Evolutionary conservation across 2,113 vertebrate genomes (phyloP).

Genomic region (Leuciscus idus): DNA sequence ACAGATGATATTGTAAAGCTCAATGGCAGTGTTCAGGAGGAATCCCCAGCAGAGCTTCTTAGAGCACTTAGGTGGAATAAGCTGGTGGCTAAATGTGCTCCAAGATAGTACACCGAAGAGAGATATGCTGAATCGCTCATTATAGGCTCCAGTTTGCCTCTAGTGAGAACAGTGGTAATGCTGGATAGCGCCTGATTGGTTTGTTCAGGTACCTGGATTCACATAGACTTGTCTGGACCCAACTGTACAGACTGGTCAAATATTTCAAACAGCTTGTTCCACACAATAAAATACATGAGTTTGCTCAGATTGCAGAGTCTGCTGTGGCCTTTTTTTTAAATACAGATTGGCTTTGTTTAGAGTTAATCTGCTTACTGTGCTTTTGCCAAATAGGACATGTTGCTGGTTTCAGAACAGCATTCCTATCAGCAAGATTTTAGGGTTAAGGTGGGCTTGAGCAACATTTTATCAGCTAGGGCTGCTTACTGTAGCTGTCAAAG

Average conservation of each 20-base stretch:
- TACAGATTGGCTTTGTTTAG: conserved; percentile 1
- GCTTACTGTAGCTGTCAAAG: not conserved
- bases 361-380: not conserved
- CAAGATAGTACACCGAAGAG: not conserved
- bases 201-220: not conserved
- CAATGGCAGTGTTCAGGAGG: not conserved
- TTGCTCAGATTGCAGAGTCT: not conserved
- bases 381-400: conserved; percentile 1
- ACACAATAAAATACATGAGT: not conserved
- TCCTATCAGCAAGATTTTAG: not conserved
- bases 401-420: not conserved
- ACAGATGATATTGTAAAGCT: not conserved
- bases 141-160: conserved; percentile 4
- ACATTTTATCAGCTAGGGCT: not conserved
- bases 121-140: not conserved
- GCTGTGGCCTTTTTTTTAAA: not conserved
- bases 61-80: conserved; percentile 16
- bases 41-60: conserved; percentile 28
- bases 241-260: not conserved
- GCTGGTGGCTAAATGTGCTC: conserved; percentile 26
- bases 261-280: not conserved
- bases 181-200: not conserved
- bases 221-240: not conserved
- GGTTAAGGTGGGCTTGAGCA: not conserved
- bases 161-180: not conserved